These are phyloP conservation scores for Mus spicilegus DNA, from an alignment of 2,113 vertebrate species.

Conservation along the genomic window DNA sequence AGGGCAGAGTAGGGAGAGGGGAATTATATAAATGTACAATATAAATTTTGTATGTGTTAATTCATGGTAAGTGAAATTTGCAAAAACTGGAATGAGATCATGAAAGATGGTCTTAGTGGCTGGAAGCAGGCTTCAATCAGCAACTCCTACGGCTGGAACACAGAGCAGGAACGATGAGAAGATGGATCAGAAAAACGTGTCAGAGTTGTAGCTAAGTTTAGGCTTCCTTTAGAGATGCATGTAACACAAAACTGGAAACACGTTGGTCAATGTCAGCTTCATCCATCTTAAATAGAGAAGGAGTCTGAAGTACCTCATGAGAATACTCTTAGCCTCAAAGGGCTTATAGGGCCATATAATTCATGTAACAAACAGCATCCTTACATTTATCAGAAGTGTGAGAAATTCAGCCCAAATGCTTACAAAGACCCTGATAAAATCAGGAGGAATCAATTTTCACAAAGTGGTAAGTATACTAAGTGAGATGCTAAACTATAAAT, in stretches of 20 bases:
- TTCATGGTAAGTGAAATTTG: conserved; percentile 15
- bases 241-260: neutral
- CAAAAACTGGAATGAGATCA: neutral
- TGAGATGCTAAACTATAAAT: conserved; percentile 33
- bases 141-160: neutral
- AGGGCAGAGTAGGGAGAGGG: neutral
- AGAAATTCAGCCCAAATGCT: neutral
- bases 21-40: neutral
- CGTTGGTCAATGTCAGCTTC: neutral
- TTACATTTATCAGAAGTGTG: neutral
- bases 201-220: neutral
- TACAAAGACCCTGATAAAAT: neutral
- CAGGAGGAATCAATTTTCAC: neutral
- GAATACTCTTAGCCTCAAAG: neutral
- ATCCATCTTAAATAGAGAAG: neutral
- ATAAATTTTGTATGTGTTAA: neutral
- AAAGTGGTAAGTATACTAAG: neutral
- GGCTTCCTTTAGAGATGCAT: neutral
- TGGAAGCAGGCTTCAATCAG: neutral
- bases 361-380: neutral
- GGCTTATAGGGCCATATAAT: neutral
- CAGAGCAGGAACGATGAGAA: neutral
- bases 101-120: neutral
- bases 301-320: neutral
- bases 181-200: neutral